Percentiles rank a stretch among this genome's conserved stretches.
Evolutionary conservation across 2,888 invertebrate genomes (phyloP).

Genomic region (Adineta ricciae): DNA sequence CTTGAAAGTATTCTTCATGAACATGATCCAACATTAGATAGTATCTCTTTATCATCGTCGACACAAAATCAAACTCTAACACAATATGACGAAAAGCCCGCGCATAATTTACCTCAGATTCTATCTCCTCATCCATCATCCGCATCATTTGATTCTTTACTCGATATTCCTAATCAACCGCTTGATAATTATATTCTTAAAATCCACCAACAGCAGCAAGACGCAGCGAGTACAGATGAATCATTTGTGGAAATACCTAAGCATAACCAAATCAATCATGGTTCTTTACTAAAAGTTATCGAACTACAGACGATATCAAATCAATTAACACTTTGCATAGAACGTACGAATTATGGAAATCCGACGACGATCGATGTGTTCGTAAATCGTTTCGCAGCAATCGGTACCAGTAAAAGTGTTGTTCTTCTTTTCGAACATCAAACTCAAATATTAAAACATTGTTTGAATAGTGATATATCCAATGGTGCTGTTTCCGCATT

Average conservation of each 20-base stretch:
- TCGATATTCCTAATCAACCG: background rate
- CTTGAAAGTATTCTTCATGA: slow-evolving; percentile 72
- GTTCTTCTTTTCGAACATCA: slow-evolving; percentile 70
- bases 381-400: slow-evolving; percentile 62
- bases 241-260: background rate
- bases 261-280: background rate
- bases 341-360: slow-evolving; percentile 74
- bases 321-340: slow-evolving; percentile 44
- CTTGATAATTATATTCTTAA: background rate
- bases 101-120: background rate
- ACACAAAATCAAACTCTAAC: background rate
- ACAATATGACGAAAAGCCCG: background rate
- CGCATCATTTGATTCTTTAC: slow-evolving; percentile 1
- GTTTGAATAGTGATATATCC: slow-evolving; percentile 20
- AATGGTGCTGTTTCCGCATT: slow-evolving; percentile 58
- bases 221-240: background rate
- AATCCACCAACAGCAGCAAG: background rate
- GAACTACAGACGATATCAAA: slow-evolving; percentile 14
- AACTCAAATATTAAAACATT: slow-evolving; percentile 25
- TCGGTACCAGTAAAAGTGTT: slow-evolving; percentile 86
- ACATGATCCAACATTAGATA: slow-evolving; percentile 1
- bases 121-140: background rate
- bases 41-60: background rate
- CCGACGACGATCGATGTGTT: slow-evolving; percentile 67
- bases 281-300: background rate